Base-by-base conservation (phyloP, 2,113 vertebrate species). In the Centropus bengalensis region DNA sequence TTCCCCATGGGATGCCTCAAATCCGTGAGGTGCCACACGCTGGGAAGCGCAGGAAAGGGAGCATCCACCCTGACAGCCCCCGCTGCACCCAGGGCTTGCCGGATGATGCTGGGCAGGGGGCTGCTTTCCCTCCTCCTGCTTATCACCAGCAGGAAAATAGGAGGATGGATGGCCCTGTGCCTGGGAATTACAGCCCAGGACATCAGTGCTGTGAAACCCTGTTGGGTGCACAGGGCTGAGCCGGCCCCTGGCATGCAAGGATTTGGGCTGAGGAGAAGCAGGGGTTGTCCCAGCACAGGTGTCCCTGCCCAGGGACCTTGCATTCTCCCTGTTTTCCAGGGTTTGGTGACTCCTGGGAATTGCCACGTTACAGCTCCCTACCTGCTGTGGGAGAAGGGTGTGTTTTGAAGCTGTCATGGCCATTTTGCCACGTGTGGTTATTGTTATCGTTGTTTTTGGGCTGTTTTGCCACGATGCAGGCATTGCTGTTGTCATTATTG, bases 11-110 rank as follows among this genome's bases (percentile, higher is more conserved):
- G 69, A 5, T 32, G 87, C 91, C 54, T 55, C 47, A 70, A 3
- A 85, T 45, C 42, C 6, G 0, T 0, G 13, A 38, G 23, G 12
- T 79, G 5, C 42, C 8, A 4, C 38, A 8, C 0, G 0, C 36
- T 26, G 76, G 30, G 67, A 18, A 33, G 55, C 0, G 0, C 27
- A 30, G 38, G 42, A 26, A 10, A 63, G 42, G 18, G 12, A 20
- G 20, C 51, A 32, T 22, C 54, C 5, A 1, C 28, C 18, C 51
- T 17, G 14, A 14, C 14, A 59, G 27, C 19, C 19, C 19, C 33
- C 0, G 0, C 24, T 28, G 24, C 24, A 60, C 20, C 56, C 24
- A 19, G 32, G 33, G 32, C 51, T 82, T 54, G 30, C 17, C 19
- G 55, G 44, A 2, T 36, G 42, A 8, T 49, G 27, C 47, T 7